Base-by-base conservation (phyloP, 2,797 vertebrate species). In the Gambelia wislizenii region DNA sequence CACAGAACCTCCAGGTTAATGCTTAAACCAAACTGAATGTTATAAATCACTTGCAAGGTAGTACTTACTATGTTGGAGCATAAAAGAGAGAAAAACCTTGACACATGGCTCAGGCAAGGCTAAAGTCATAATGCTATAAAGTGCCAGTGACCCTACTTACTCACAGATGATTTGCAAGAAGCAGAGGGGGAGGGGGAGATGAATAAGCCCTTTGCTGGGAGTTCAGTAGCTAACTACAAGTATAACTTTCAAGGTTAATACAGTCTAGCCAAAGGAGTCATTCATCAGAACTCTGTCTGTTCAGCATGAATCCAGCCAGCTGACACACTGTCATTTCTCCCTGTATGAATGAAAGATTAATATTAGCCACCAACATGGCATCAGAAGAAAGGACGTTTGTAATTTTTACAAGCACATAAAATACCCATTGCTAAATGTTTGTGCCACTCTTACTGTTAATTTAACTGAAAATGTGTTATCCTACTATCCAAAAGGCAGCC, bases 1-100 rank as follows among this genome's bases (percentile, higher is more conserved):
- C 89, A 42, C 30, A 89, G 47, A 95, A 89, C 85, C 9, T 83
- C 22, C 75, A 91, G 67, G 80, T 87, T 91, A 95, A 89, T 87
- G 74, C 91, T 91, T 89, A 89, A 93, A 93, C 87, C 83, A 84
- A 27, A 79, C 74, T 47, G 86, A 92, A 67, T 64, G 76, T 84
- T 90, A 89, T 59, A 54, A 90, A 84, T 90, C 47, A 90, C 80
- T 84, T 76, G 87, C 6, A 47, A 54, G 88, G n/a, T 0, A 22
- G 27, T 77, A 83, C 25, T 89, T 83, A 75, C 64, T 76, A 83
- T 92, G 49, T 72, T 88, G 87, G 76, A 85, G 49, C 64, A 95
- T 90, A 90, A 82, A 91, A 87, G 83, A 86, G 10, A 9, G 1
- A 33, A 30, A 56, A 91, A 89, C 30, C 27, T 36, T 91, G 91